Base-by-base conservation (phyloP, 2,113 vertebrate genomes). In the Sclerurus mexicanus region DNA sequence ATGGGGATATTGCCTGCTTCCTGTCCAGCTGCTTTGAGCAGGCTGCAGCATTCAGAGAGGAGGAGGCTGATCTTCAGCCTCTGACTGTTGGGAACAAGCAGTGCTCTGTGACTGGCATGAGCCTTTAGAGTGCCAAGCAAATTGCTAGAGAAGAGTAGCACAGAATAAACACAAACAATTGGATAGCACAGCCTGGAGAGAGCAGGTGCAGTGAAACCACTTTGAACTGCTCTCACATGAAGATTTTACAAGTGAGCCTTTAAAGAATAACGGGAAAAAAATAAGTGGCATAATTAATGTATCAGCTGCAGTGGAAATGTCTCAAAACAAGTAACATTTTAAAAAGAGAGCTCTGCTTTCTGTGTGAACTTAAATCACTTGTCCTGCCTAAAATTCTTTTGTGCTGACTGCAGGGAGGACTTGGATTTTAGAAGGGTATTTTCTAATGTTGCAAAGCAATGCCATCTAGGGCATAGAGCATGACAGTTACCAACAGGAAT, bases 131-230 rank as follows among this genome's bases (percentile, higher is more conserved):
- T 31, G 82, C 84, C 85, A 76, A 68, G 47, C 33, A 35, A 75
- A 77, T 68, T 0, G 0, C 72, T 60, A 7, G 55, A 73, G 86
- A 78, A 39, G 60, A 72, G 52, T 7, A 87, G 62, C 55, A n/a
- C 33, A 64, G 72, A 66, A 82, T 62, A 56, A 95, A 81, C 78
- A 88, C 89, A 86, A 90, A 7, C 71, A 95, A 40, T 67, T 28
- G 40, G 92, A 75, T 56, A 17, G n/a, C 46, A 50, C 58, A 72
- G 93, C 28, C 56, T 68, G 89, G n/a, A 64, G 78, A 83, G 72
- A 84, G 77, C 93, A 92, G 93, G 93, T 92, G 85, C 85, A 82
- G 30, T 24, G 64, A 81, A 90, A 78, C 76, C 86, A 66, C 93
- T 94, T 93, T 66, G 85, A 19, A 94, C 40, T 39, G 42, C 42